A percentile compares a stretch with the other conserved stretches of the same genome.
Evolutionary conservation across 2,888 invertebrate species (phyloP).

Genomic region (Cephus runcator): DNA sequence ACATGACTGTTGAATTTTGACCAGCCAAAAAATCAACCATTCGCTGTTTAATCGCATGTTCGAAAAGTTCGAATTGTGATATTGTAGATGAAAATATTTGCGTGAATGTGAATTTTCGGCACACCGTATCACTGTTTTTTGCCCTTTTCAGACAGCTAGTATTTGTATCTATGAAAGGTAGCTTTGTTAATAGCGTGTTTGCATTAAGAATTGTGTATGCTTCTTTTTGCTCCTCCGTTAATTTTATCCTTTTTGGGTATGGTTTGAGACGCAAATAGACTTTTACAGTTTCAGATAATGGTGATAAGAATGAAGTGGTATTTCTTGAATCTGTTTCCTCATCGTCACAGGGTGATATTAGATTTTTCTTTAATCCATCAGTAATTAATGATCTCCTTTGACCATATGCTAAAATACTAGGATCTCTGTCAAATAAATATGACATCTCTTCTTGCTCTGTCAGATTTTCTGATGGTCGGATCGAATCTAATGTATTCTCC

Average conservation of each 20-base stretch:
- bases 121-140: slow-evolving; percentile 41
- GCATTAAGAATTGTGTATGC: slow-evolving; percentile 65
- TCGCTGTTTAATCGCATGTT: slow-evolving; percentile 52
- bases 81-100: slow-evolving; percentile 58
- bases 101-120: slow-evolving; percentile 55
- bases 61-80: slow-evolving; percentile 64
- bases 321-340: slow-evolving; percentile 29
- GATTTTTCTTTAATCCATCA: slow-evolving; percentile 44
- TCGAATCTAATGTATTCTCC: slow-evolving; percentile 44
- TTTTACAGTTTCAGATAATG: slow-evolving; percentile 60
- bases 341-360: slow-evolving; percentile 47
- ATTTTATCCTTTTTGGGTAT: slow-evolving; percentile 52
- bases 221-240: slow-evolving; percentile 52
- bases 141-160: slow-evolving; percentile 42
- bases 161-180: slow-evolving; percentile 60
- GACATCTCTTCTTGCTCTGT: slow-evolving; percentile 43
- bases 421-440: slow-evolving; percentile 56
- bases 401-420: slow-evolving; percentile 55
- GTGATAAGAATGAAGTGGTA: slow-evolving; percentile 1
- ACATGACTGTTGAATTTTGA: slow-evolving; percentile 82
- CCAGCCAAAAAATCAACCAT: slow-evolving; percentile 64
- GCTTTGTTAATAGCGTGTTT: slow-evolving; percentile 64
- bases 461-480: slow-evolving; percentile 28
- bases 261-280: slow-evolving; percentile 72
- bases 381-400: slow-evolving; percentile 45